A percentile compares a stretch with the other conserved stretches of the same genome.
Conservation (phyloP, 2,113 vertebrate genomes). For the Corapipo altera region DNA sequence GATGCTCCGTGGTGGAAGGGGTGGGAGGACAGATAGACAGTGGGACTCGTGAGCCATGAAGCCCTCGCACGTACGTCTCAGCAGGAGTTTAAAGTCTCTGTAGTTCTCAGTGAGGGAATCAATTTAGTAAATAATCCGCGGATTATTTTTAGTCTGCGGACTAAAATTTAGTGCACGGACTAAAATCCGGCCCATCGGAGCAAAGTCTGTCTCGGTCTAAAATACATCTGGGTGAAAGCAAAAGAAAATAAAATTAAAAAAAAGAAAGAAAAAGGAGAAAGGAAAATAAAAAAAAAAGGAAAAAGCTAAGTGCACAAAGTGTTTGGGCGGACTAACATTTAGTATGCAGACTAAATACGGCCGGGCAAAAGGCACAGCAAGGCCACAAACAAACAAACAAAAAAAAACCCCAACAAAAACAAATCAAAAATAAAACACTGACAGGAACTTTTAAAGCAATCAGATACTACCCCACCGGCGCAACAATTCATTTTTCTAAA, state of each 20-base stretch:
- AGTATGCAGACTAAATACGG: constrained; percentile 80
- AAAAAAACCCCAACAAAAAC: constrained; percentile 50
- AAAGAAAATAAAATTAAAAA: neutral
- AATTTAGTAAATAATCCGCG: constrained; percentile 81
- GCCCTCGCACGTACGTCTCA: neutral
- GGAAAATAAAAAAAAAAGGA: neutral
- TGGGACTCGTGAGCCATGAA: constrained; percentile 45
- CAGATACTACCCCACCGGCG: constrained; percentile 76
- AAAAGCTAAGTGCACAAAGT: constrained; percentile 72
- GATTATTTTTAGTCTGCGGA: constrained; percentile 85
- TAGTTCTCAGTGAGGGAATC: constrained; percentile 83
- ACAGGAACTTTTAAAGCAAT: constrained; percentile 79
- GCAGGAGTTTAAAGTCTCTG: constrained; percentile 48
- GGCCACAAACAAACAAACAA: constrained; percentile 71
- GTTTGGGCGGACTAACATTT: constrained; percentile 77
- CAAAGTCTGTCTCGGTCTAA: constrained; percentile 70
- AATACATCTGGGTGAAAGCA: constrained; percentile 67
- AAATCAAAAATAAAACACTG: constrained; percentile 75
- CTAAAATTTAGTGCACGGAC: constrained; percentile 82
- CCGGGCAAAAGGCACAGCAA: constrained; percentile 77
- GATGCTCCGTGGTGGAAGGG: constrained; percentile 65
- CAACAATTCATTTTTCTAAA: constrained; percentile 76
- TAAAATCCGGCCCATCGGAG: constrained; percentile 75
- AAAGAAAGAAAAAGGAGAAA: neutral
- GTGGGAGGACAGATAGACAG: neutral